Percentiles rank a stretch among this genome's conserved stretches.
Conservation (phyloP, 2,113 vertebrate genomes). For the Sitta europaea region DNA sequence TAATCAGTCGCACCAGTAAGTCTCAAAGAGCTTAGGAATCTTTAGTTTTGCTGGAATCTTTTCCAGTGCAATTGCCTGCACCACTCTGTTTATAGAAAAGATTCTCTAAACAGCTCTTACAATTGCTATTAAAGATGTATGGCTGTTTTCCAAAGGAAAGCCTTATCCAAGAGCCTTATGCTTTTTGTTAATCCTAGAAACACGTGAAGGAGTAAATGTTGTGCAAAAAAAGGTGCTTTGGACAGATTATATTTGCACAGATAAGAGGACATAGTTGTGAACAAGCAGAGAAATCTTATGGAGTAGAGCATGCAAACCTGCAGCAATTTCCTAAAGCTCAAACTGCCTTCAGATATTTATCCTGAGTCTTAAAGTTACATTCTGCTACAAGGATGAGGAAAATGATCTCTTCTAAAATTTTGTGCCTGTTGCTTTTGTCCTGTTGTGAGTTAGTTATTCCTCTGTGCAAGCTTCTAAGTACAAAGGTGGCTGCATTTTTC, state of each 20-base stretch:
- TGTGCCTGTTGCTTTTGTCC: background rate
- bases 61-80: background rate
- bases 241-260: background rate
- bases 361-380: background rate
- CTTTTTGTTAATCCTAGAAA: slow-evolving; percentile 23
- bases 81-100: background rate
- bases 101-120: background rate
- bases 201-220: background rate
- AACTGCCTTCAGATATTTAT: background rate
- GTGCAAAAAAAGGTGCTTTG: background rate
- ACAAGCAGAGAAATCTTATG: background rate
- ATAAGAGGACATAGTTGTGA: background rate
- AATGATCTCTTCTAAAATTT: background rate
- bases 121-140: background rate
- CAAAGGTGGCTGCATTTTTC: background rate
- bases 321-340: background rate
- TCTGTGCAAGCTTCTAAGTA: background rate
- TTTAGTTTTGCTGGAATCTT: background rate
- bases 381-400: background rate
- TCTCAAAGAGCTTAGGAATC: background rate
- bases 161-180: background rate
- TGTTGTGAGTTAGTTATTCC: background rate
- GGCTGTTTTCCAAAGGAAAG: background rate
- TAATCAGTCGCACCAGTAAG: background rate
- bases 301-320: background rate